Evolutionary conservation across 2,797 vertebrate genomes (phyloP).

Genomic region (Prionace glauca): DNA sequence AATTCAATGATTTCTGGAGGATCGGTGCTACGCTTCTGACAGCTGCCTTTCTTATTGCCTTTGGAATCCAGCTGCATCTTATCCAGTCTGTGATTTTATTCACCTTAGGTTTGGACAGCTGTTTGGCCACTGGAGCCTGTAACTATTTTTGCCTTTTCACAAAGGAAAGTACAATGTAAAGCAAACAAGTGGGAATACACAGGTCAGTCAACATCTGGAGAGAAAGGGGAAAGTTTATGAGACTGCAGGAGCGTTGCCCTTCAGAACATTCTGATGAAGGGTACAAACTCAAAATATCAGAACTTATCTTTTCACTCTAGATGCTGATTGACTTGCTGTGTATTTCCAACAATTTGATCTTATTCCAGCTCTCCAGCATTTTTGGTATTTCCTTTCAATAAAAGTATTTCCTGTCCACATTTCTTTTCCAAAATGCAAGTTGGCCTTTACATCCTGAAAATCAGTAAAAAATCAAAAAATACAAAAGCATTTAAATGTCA

Average conservation of each 20-base stretch:
- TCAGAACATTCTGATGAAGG: neutral
- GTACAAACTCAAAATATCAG: neutral
- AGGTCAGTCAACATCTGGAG: neutral
- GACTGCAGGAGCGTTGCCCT: neutral
- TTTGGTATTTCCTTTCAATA: neutral
- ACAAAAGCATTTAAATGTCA: neutral
- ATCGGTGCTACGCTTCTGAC: neutral
- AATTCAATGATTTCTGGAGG: neutral
- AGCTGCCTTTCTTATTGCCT: neutral
- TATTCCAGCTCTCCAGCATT: neutral
- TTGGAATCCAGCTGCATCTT: neutral
- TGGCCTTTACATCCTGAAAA: neutral
- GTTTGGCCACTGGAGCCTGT: neutral
- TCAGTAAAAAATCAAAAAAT: neutral
- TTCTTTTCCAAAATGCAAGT: neutral
- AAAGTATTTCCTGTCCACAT: neutral
- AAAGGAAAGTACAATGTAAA: neutral
- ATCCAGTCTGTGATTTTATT: neutral
- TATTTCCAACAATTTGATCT: neutral
- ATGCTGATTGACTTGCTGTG: neutral
- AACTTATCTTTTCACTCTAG: neutral
- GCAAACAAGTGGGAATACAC: neutral
- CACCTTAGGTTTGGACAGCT: neutral
- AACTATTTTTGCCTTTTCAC: neutral
- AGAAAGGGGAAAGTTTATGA: neutral